These are phyloP conservation scores for Drosophila neonasuta DNA, from an alignment of 2,888 invertebrate genomes.

Conservation along the genomic window DNA sequence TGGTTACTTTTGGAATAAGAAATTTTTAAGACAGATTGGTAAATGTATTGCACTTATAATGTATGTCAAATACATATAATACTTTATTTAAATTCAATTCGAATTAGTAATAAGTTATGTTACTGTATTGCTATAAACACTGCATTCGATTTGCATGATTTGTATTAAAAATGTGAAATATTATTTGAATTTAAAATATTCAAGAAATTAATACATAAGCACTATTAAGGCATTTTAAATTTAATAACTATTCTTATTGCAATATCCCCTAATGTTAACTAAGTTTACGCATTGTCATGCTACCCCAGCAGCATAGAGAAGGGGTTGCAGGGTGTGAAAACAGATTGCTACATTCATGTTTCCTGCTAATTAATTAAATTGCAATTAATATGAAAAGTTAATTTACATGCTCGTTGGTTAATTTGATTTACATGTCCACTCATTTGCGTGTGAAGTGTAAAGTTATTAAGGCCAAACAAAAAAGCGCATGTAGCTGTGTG, in stretches of 20 bases:
- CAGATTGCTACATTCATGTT: slow-evolving; percentile 40
- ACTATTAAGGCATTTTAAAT: no score
- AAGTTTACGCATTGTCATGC: neutral
- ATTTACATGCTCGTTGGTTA: slow-evolving; percentile 70
- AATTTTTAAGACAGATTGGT: no score
- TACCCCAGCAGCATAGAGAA: neutral
- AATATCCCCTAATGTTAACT: neutral
- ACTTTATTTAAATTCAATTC: neutral
- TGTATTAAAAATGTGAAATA: no score
- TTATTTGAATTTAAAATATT: no score
- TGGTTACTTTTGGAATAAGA: no score
- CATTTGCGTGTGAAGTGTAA: slow-evolving; percentile 55
- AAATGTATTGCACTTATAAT: no score
- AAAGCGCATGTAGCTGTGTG: slow-evolving; percentile 4
- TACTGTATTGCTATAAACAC: no score
- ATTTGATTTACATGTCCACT: slow-evolving; percentile 64
- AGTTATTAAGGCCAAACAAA: slow-evolving; percentile 37
- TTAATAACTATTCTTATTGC: neutral
- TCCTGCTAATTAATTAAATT: slow-evolving; percentile 68
- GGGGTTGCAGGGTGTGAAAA: slow-evolving; percentile 9
- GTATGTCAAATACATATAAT: neutral
- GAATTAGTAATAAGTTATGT: no score
- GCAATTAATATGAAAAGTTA: slow-evolving; percentile 74
- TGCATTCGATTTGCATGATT: no score
- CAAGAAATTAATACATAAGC: no score